Percentiles rank a stretch among this genome's conserved stretches.
These are phyloP conservation scores for Zenarchopterus dispar DNA, from an alignment of 2,797 vertebrate species.

Conservation along the genomic window DNA sequence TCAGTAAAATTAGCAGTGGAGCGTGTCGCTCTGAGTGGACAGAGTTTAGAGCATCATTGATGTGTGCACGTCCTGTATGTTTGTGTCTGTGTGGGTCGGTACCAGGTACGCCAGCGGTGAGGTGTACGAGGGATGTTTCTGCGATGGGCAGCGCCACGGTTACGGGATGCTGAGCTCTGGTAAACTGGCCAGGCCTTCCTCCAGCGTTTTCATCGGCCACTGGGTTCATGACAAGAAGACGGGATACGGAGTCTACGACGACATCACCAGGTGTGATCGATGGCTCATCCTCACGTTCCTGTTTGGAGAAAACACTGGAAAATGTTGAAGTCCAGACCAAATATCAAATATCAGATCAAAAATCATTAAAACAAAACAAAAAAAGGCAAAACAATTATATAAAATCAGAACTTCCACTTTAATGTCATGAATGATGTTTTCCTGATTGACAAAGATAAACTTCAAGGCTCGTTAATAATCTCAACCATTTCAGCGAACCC, in stretches of 20 bases:
- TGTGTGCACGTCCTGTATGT: neutral
- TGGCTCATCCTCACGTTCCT: neutral
- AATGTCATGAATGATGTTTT: too few species aligned
- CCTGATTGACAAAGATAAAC: too few species aligned
- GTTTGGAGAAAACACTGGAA: neutral
- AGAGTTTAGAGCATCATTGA: too few species aligned
- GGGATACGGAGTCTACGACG: constrained; percentile 94
- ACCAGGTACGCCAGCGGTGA: constrained; percentile 83
- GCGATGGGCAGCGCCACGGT: constrained; percentile 90
- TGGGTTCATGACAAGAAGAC: constrained; percentile 93
- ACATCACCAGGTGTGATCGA: constrained; percentile 89
- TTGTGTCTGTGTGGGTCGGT: neutral
- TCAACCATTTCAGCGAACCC: too few species aligned
- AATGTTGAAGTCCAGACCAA: neutral
- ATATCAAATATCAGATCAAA: too few species aligned
- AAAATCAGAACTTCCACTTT: too few species aligned
- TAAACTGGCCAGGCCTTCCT: constrained; percentile 86
- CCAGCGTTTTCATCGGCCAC: constrained; percentile 95
- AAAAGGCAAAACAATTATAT: too few species aligned
- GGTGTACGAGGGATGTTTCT: constrained; percentile 96
- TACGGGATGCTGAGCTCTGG: constrained; percentile 94
- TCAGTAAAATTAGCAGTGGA: too few species aligned
- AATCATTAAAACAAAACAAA: too few species aligned
- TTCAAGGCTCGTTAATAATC: too few species aligned
- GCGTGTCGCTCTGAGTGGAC: too few species aligned